Conservation (phyloP, 2,888 invertebrate species). For the Drosophila barbarae region DNA sequence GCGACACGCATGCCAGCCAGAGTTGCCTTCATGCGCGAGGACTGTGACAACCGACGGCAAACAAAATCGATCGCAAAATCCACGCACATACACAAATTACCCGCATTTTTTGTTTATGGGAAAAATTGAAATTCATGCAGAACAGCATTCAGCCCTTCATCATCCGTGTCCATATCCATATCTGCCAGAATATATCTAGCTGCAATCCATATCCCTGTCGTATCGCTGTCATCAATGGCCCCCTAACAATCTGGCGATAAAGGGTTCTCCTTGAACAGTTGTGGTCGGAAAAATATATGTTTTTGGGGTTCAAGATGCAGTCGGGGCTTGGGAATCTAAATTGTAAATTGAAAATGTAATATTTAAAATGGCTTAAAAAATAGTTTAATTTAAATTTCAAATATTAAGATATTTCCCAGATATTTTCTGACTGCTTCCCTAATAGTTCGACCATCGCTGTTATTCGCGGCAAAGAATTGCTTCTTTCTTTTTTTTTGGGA, state of each 20-base stretch:
- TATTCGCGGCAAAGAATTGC: slow-evolving; percentile 13
- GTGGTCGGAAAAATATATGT: background rate
- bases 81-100: slow-evolving; percentile 62
- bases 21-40: slow-evolving; percentile 51
- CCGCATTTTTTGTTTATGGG: slow-evolving; percentile 72
- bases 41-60: slow-evolving; percentile 47
- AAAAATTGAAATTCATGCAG: slow-evolving; percentile 69
- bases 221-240: slow-evolving; percentile 68
- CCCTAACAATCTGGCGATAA: slow-evolving; percentile 57
- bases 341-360: background rate
- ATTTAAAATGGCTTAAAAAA: background rate
- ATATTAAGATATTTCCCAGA: background rate
- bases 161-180: slow-evolving; percentile 41
- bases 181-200: slow-evolving; percentile 22
- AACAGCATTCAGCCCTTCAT: slow-evolving; percentile 20
- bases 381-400: background rate
- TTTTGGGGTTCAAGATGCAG: background rate
- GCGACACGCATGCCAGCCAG: slow-evolving; percentile 15
- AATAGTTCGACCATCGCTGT: slow-evolving; percentile 1
- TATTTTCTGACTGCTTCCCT: background rate
- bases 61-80: slow-evolving; percentile 37
- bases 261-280: slow-evolving; percentile 25
- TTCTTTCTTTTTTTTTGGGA: slow-evolving; percentile 5
- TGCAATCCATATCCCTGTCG: slow-evolving; percentile 60
- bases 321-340: background rate